Evolutionary conservation across 1,140 invertebrate genomes (phyloP).

Genomic region (Zaprionus kolodkinae): DNA sequence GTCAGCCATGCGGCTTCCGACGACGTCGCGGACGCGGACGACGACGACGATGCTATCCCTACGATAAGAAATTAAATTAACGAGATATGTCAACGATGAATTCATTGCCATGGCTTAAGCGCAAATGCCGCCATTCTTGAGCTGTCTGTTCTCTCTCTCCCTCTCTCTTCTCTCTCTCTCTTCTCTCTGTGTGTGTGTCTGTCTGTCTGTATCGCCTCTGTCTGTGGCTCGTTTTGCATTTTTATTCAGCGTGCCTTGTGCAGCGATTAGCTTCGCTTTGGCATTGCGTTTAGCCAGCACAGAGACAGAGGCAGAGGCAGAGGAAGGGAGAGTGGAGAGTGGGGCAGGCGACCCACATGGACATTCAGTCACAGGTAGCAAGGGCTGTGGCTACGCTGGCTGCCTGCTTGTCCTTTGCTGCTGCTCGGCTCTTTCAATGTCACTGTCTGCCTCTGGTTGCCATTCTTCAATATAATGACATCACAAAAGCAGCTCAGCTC

Average conservation of each 20-base stretch:
- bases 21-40: constrained; percentile 35
- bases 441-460: constrained; percentile 71
- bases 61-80: constrained; percentile 84
- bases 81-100: constrained; percentile 84
- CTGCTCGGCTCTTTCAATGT: constrained; percentile 67
- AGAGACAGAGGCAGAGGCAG: not conserved
- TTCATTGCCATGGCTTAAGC: constrained; percentile 84
- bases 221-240: constrained; percentile 62
- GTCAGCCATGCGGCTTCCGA: constrained; percentile 76
- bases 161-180: not conserved
- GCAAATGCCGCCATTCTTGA: constrained; percentile 84
- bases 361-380: constrained; percentile 66
- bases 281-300: constrained; percentile 62
- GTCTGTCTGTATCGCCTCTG: constrained; percentile 12
- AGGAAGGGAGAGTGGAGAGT: constrained; percentile 10
- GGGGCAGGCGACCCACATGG: constrained; percentile 48
- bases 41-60: constrained; percentile 76
- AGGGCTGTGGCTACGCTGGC: constrained; percentile 3
- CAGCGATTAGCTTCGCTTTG: constrained; percentile 80
- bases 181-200: not conserved
- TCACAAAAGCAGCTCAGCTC: constrained; percentile 68
- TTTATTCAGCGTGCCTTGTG: constrained; percentile 62
- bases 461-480: constrained; percentile 83
- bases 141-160: constrained; percentile 21
- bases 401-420: constrained; percentile 19